Evolutionary conservation across 2,113 vertebrate species (phyloP).

Genomic region (Cathartes aura): DNA sequence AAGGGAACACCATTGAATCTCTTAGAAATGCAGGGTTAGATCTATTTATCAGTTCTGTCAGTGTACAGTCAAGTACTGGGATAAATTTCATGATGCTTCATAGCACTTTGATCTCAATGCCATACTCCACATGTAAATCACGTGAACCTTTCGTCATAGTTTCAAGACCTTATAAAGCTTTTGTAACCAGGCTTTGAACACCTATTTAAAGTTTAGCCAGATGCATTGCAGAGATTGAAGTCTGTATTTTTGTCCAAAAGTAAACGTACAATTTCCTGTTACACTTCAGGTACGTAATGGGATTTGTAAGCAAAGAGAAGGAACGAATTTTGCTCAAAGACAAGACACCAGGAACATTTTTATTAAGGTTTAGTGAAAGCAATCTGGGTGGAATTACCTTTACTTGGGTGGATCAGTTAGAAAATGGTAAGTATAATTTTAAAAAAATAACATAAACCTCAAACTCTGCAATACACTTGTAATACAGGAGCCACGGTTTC

Average conservation of each 20-base stretch:
- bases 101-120: not conserved
- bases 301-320: conserved; percentile 96
- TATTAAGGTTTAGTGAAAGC: conserved; percentile 95
- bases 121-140: not conserved
- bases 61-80: not conserved
- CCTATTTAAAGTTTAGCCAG: not conserved
- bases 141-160: not conserved
- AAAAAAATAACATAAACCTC: not conserved
- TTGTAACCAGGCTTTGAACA: not conserved
- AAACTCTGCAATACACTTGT: not conserved
- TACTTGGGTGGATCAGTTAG: conserved; percentile 92
- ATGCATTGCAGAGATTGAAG: not conserved
- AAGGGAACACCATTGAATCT: not conserved
- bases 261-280: not conserved
- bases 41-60: not conserved
- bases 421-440: conserved; percentile 80
- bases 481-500: not conserved
- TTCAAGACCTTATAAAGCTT: not conserved
- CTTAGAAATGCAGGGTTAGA: not conserved
- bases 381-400: conserved; percentile 97
- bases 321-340: conserved; percentile 91
- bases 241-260: not conserved
- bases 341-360: conserved; percentile 90
- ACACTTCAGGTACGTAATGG: conserved; percentile 88
- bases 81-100: not conserved